Conservation (phyloP, 1,140 invertebrate species). For the Aphelenchoides fujianensis region DNA sequence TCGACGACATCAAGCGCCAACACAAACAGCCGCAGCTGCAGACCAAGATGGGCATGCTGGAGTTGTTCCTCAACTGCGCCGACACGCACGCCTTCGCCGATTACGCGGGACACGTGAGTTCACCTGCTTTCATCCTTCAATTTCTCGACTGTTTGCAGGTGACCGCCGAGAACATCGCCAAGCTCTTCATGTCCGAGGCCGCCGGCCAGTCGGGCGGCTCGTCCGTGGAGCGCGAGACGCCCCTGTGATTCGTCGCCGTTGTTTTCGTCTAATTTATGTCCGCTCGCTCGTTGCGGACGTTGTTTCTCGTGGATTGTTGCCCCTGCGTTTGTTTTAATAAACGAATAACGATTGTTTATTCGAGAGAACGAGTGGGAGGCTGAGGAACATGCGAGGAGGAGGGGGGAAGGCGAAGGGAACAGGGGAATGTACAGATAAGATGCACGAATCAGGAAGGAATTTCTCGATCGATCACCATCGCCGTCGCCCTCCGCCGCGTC, state of each 20-base stretch:
- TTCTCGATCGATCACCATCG: neutral
- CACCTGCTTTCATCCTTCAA: too few species aligned
- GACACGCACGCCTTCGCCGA: conserved; percentile 53
- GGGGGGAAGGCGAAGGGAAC: too few species aligned
- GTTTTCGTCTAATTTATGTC: neutral
- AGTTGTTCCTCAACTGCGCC: conserved; percentile 47
- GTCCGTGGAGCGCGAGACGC: conserved; percentile 12
- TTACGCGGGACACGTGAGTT: conserved; percentile 37
- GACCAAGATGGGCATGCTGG: conserved; percentile 85
- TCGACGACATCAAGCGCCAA: conserved; percentile 91
- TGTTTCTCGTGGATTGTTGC: conserved; percentile 10
- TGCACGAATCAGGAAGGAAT: too few species aligned
- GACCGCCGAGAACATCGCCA: conserved; percentile 37
- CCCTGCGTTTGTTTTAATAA: neutral
- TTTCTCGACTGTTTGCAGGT: conserved; percentile 8
- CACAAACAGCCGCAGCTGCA: conserved; percentile 86
- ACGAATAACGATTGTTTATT: too few species aligned
- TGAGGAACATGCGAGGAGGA: too few species aligned
- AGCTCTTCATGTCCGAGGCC: conserved; percentile 36
- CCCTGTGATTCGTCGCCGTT: neutral
- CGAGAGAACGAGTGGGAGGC: too few species aligned
- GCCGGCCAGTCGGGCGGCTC: conserved; percentile 10
- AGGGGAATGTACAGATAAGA: neutral
- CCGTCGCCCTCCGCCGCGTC: too few species aligned
- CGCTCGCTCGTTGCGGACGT: neutral